Conservation (phyloP, 2,113 vertebrate species). For the Pygoscelis antarcticus region DNA sequence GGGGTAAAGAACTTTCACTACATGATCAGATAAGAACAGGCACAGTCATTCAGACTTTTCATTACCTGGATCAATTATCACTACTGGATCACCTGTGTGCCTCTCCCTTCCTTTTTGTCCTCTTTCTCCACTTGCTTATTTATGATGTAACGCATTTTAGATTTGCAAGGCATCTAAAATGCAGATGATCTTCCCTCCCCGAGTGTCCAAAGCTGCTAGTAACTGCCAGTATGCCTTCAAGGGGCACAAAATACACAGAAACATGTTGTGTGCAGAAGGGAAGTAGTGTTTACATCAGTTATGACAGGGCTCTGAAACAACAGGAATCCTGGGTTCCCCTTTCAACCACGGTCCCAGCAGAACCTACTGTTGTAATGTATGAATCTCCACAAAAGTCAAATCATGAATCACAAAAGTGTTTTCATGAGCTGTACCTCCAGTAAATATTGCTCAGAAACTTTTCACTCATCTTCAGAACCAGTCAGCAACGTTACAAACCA, state of each 20-base stretch:
- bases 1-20: neutral
- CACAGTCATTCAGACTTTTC: neutral
- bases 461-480: neutral
- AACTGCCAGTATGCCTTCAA: neutral
- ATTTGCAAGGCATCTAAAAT: neutral
- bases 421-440: neutral
- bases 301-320: neutral
- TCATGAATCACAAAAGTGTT: neutral
- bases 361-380: neutral
- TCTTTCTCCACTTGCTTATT: neutral
- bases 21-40: neutral
- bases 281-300: neutral
- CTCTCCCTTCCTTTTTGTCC: neutral
- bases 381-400: neutral
- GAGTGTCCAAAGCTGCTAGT: neutral
- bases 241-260: neutral
- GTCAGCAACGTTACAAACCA: neutral
- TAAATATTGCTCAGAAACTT: neutral
- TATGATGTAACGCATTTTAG: neutral
- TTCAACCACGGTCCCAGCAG: neutral
- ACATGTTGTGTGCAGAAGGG: fast-evolving
- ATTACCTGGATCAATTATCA: neutral
- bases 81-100: neutral
- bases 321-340: neutral
- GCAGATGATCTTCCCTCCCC: neutral